Conservation (phyloP, 2,888 invertebrate genomes). For the Tridacna gigas region DNA sequence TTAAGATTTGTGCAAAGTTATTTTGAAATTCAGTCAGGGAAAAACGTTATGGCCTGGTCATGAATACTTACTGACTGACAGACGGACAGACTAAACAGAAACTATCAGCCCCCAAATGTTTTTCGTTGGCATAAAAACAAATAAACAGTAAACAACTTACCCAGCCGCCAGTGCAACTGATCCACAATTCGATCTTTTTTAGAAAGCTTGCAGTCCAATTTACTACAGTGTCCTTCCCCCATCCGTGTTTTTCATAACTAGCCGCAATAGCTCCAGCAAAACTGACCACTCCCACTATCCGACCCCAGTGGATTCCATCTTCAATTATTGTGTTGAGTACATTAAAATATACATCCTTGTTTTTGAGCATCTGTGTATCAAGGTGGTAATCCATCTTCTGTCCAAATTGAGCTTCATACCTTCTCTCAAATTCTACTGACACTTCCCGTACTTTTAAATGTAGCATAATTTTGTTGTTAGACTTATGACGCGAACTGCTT, state of each 20-base stretch:
- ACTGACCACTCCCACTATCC: background rate
- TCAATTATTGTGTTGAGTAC: background rate
- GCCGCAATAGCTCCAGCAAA: background rate
- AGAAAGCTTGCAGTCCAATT: background rate
- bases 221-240: background rate
- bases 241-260: background rate
- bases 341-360: background rate
- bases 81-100: too few species aligned
- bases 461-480: background rate
- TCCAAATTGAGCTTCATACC: background rate
- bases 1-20: too few species aligned
- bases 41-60: too few species aligned
- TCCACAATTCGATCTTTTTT: background rate
- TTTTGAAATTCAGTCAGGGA: too few species aligned
- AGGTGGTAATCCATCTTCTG: background rate
- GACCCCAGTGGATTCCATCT: conserved; percentile 9
- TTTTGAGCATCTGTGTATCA: background rate
- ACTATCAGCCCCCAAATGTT: too few species aligned
- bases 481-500: background rate
- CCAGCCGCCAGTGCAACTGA: conserved; percentile 4
- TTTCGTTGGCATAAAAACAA: too few species aligned
- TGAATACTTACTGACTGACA: too few species aligned
- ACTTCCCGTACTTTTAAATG: background rate
- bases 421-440: conserved; percentile 2
- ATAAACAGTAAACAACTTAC: background rate